Conservation (phyloP, 2,113 vertebrate species). For the Brachypodius melanocephalos region DNA sequence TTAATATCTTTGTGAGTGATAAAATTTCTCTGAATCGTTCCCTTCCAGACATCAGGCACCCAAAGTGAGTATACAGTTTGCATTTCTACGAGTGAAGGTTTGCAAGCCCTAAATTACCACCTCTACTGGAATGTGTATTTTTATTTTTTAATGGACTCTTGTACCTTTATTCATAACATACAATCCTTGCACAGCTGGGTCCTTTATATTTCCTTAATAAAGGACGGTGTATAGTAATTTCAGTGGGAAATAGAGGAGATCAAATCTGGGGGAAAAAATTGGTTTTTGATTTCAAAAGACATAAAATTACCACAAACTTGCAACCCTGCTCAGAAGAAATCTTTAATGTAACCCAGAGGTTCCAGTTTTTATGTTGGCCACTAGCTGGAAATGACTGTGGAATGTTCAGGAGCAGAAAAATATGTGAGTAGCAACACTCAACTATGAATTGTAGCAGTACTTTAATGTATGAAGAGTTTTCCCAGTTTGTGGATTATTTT, state of each 20-base stretch:
- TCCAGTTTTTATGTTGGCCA: neutral
- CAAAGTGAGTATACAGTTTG: constrained; percentile 82
- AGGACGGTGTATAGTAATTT: neutral
- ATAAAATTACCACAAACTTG: neutral
- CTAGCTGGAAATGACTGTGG: neutral
- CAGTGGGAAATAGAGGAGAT: neutral
- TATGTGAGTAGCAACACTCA: neutral
- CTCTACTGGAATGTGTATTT: neutral
- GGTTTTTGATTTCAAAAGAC: neutral
- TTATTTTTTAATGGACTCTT: neutral
- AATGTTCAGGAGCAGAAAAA: neutral
- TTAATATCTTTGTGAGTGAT: constrained; percentile 98
- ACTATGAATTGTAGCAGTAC: neutral
- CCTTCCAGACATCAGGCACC: constrained; percentile 93
- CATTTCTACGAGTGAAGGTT: neutral
- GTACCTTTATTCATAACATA: neutral
- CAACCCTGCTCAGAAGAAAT: neutral
- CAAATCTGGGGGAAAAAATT: neutral
- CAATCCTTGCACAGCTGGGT: neutral
- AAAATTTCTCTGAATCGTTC: constrained; percentile 95
- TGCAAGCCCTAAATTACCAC: neutral
- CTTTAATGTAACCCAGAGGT: neutral
- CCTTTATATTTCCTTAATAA: neutral
- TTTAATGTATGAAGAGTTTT: neutral
- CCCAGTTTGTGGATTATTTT: neutral